Evolutionary conservation across 2,113 vertebrate genomes (phyloP), one percentile per base, ranked within the genome.

Genomic region (Pollachius pollachius): DNA sequence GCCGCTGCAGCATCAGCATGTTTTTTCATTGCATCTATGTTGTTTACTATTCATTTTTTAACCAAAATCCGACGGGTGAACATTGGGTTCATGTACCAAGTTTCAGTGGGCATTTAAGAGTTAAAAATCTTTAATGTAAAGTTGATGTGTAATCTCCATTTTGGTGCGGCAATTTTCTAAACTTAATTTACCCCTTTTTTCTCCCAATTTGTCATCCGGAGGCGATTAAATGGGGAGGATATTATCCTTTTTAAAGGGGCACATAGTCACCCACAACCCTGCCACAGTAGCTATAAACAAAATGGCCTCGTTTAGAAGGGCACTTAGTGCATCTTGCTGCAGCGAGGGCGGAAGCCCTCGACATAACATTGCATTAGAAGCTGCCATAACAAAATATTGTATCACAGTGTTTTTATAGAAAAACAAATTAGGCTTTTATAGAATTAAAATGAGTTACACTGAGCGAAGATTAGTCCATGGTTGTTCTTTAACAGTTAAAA

Each of bases 161-260:
- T 82, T 83, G 74, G 66, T 89, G 84, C 82, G 65, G 75, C 85
- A 84, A 85, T 90, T 91, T 90, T 89, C 84, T 78, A 76, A 79
- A 81, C 83, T 84, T 82, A 48, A 48, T 48, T 48, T 12, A 41
- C 37, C 37, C 37, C 17, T 1, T 52, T 52, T 52, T 85, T 81
- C 66, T 78, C 82, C 88, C 83, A 90, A 92, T 92, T 93, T 92
- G 90, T 93, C 90, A 92, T 88, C 88, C 88, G 82, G 86, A 89
- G 88, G 89, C 86, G 86, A 91, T 93, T 92, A 92, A 92, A 91
- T 79, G 83, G 87, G 79, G 85, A 89, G 89, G 85, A 84, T 86
- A 91, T 92, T 91, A 91, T 92, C 86, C 89, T 93, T 92, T 90
- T 92, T 90, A 91, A 90, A 90, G 89, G 88, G 88, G 88, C 85